phyloP scores from a whole-genome alignment of 2,113 vertebrate species.

The Sclerurus mexicanus region DNA sequence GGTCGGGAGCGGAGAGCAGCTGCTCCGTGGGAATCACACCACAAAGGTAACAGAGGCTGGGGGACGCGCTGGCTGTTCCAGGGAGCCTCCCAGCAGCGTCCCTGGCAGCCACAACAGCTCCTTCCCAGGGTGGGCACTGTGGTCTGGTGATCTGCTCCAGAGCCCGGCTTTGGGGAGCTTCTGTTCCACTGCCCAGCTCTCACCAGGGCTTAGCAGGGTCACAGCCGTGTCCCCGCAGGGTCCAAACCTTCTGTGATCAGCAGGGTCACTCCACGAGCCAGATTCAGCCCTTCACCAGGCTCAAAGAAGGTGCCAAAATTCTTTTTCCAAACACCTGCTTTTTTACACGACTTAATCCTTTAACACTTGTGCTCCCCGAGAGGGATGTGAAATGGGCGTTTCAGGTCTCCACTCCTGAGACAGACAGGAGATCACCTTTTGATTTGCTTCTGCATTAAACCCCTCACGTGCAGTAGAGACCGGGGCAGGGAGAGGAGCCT shows the following conservation, averaged over 20 bases:
- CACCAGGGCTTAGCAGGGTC: neutral
- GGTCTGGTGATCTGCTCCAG: neutral
- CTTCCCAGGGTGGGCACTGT: neutral
- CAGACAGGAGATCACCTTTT: neutral
- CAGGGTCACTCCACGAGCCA: neutral
- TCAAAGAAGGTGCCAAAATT: neutral
- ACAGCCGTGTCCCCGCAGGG: neutral
- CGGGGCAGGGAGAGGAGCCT: neutral
- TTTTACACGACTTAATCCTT: neutral
- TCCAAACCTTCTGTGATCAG: neutral
- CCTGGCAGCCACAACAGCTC: neutral
- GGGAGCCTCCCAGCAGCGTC: neutral
- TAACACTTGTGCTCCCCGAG: neutral
- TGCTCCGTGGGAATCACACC: slow-evolving; percentile 29
- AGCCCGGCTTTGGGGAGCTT: neutral
- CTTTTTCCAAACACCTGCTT: rapidly evolving
- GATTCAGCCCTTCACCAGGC: neutral
- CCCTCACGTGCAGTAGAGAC: neutral
- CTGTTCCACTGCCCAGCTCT: neutral
- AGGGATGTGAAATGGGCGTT: neutral
- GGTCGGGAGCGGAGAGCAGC: neutral
- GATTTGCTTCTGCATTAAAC: neutral
- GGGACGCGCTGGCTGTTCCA: neutral
- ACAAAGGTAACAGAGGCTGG: neutral
- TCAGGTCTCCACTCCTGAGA: neutral